Evolutionary conservation across 2,888 invertebrate species (phyloP).

Genomic region (Drosophila austrosaltans): DNA sequence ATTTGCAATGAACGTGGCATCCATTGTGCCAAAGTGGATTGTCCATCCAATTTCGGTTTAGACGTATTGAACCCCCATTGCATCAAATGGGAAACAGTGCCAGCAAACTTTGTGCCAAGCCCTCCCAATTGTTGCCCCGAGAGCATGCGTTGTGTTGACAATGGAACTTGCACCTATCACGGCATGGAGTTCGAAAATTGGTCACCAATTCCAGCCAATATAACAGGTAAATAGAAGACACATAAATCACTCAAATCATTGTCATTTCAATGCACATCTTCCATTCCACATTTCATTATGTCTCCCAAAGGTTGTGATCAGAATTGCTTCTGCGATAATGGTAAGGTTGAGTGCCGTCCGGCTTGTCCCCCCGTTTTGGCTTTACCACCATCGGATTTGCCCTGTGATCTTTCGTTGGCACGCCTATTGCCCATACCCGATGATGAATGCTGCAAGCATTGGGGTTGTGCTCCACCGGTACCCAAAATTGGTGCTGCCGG

Average conservation of each 20-base stretch:
- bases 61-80: conserved; percentile 93
- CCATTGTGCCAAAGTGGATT: conserved; percentile 91
- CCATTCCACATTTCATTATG: conserved; percentile 1
- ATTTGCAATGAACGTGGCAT: conserved; percentile 89
- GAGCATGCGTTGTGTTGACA: conserved; percentile 90
- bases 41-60: conserved; percentile 92
- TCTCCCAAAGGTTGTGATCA: conserved; percentile 88
- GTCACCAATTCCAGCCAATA: conserved; percentile 90
- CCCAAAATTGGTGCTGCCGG: conserved; percentile 58
- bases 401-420: conserved; percentile 88
- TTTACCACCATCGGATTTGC: conserved; percentile 89
- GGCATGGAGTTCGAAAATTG: conserved; percentile 88
- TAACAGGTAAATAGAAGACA: conserved; percentile 85
- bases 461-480: conserved; percentile 86
- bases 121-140: conserved; percentile 93
- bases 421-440: conserved; percentile 87
- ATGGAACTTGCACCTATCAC: conserved; percentile 91
- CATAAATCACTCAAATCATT: conserved; percentile 11
- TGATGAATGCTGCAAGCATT: conserved; percentile 93
- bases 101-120: conserved; percentile 87
- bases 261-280: conserved; percentile 10
- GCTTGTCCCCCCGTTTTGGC: conserved; percentile 91
- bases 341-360: conserved; percentile 92
- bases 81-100: conserved; percentile 93
- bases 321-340: conserved; percentile 94